A percentile compares a stretch with the other conserved stretches of the same genome.
Evolutionary conservation across 2,797 vertebrate genomes (phyloP).

Genomic region (Hephaestus fuliginosus): DNA sequence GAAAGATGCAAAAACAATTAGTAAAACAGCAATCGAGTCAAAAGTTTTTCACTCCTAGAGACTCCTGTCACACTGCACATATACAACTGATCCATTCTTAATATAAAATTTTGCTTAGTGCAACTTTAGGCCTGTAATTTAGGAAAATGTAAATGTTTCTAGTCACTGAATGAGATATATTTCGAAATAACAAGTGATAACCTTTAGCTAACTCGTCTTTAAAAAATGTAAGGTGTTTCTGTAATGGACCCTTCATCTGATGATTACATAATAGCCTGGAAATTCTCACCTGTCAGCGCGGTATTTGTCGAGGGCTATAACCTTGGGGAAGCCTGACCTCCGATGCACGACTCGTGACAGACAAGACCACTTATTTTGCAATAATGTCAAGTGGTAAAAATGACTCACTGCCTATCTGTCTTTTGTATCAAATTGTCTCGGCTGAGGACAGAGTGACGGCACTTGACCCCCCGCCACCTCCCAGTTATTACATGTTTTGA

Average conservation of each 20-base stretch:
- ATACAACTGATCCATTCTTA: not conserved
- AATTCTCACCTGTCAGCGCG: constrained; percentile 17
- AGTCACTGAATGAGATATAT: not conserved
- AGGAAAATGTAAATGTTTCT: not conserved
- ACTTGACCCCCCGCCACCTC: constrained; percentile 77
- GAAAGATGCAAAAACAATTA: not conserved
- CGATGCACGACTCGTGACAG: constrained; percentile 49
- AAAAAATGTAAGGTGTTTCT: not conserved
- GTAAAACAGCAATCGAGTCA: not conserved
- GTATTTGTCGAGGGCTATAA: constrained; percentile 37
- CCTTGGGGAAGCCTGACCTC: constrained; percentile 48
- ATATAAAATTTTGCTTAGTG: not conserved
- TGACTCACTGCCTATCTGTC: constrained; percentile 51
- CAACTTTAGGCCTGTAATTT: not conserved
- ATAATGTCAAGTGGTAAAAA: constrained; percentile 71
- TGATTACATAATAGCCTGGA: constrained; percentile 1
- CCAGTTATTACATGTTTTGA: constrained; percentile 74
- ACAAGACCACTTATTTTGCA: constrained; percentile 65
- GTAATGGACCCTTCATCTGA: not conserved
- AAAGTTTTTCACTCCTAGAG: not conserved
- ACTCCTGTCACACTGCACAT: not conserved
- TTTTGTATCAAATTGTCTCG: constrained; percentile 71
- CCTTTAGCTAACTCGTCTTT: not conserved
- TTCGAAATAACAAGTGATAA: not conserved
- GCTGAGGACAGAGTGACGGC: constrained; percentile 60